phyloP scores from a whole-genome alignment of 1,140 invertebrate species.

The Chrysomallon squamiferum region DNA sequence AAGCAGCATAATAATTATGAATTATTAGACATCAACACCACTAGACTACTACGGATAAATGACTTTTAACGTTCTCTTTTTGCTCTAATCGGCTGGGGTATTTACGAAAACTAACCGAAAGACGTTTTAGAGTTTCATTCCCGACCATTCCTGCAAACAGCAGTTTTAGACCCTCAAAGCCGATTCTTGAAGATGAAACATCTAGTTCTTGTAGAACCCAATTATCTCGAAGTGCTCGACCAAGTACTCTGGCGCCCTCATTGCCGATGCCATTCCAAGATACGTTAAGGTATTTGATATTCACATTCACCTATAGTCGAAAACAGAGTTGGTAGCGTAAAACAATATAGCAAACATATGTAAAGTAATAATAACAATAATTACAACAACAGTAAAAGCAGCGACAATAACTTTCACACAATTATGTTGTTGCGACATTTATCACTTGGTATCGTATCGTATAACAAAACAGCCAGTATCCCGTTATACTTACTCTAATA shows the following conservation, averaged over 20 bases:
- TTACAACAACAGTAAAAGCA: background rate
- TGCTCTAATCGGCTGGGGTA: no score
- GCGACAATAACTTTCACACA: background rate
- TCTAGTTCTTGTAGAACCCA: background rate
- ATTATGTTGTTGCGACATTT: background rate
- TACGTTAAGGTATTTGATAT: constrained; percentile 27
- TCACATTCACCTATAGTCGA: constrained; percentile 16
- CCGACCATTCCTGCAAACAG: constrained; percentile 4
- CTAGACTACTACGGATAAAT: no score
- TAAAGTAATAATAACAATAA: background rate
- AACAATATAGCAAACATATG: no score
- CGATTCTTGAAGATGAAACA: constrained; percentile 4
- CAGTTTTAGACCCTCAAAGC: background rate
- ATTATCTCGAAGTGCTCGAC: constrained; percentile 8
- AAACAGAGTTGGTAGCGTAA: background rate
- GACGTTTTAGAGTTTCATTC: background rate
- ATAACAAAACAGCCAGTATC: no score
- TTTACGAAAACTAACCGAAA: background rate
- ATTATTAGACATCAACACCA: no score
- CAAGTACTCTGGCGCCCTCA: constrained; percentile 14
- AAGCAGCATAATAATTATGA: no score
- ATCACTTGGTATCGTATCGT: no score
- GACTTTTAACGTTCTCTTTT: no score
- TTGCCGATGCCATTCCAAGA: constrained; percentile 33
- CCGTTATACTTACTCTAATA: background rate